Base-by-base conservation (phyloP, 2,888 invertebrate species). In the Zele albiditarsus region DNA sequence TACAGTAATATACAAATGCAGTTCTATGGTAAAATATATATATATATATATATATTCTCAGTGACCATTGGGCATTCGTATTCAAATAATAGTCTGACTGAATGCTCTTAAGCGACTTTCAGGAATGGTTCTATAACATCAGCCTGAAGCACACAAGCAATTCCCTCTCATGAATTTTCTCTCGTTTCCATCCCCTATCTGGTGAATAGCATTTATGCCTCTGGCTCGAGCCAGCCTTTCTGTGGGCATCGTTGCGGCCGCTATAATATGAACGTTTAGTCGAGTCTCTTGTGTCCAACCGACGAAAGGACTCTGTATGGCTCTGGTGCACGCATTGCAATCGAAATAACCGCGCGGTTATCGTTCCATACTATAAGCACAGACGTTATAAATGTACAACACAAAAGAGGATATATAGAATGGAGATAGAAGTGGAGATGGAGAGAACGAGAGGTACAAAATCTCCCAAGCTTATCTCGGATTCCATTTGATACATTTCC, bases 181-280 rank as follows among this genome's bases (percentile, higher is more conserved):
- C 65, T 65, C 25, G 31, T 20, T 33, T 62, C 62, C n/a, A 42
- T 58, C 28, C 28, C 42, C 60, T 68, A 53, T 60, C 60, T 60
- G 12, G 28, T 28, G 28, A 1, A 28, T 28, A 60, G 16, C 28
- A 60, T 60, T 60, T 28, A 60, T 27, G 60, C 60, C 60, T 27
- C 60, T 60, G 60, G 60, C 60, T 28, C 14, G 3, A 60, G 10
- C 31, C 33, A 23, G 25, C 71, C 63, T 63, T 72, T 72, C 65
- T 72, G 72, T 57, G 66, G 72, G 53, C 42, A 72, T 72, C 57
- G 65, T 65, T 25, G 65, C 58, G 72, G 72, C 65, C 72, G 65
- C 53, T 66, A n/a, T 72, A 72, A 72, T 72, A 66, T 72, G 65
- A 72, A 38, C 72, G 72, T 66, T 72, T 72, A 72, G 20, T 25